phyloP scores from a whole-genome alignment of 1,140 invertebrate genomes.

The Notospermus geniculatus region DNA sequence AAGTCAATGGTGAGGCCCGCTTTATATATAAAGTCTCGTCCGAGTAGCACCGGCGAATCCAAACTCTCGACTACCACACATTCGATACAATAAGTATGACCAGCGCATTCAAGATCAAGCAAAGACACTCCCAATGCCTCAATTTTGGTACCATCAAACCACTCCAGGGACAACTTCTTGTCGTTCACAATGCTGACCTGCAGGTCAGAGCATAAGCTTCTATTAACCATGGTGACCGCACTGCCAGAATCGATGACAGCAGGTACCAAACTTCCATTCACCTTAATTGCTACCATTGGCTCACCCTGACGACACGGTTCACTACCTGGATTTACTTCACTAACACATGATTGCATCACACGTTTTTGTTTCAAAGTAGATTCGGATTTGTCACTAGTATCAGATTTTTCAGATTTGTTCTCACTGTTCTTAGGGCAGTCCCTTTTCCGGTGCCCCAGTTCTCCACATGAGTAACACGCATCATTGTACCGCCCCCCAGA shows the following conservation, averaged over 20 bases:
- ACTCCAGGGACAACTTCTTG: background rate
- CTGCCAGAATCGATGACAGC: background rate
- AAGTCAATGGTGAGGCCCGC: background rate
- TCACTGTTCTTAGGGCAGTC: background rate
- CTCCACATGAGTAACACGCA: background rate
- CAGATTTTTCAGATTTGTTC: background rate
- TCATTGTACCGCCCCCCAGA: background rate
- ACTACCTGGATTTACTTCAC: background rate
- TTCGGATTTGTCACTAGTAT: background rate
- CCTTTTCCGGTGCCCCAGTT: background rate
- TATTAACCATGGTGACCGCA: background rate
- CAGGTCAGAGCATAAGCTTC: background rate
- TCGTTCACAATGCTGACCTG: background rate
- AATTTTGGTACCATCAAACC: background rate
- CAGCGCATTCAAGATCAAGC: background rate
- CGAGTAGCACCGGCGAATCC: background rate
- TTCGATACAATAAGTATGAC: background rate
- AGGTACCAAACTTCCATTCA: background rate
- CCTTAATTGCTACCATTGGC: background rate
- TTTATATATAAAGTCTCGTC: constrained; percentile 7
- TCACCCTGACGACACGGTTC: background rate
- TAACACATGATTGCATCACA: background rate
- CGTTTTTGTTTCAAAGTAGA: background rate
- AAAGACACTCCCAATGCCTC: background rate
- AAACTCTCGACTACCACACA: background rate